Conservation (phyloP, 2,113 vertebrate species). For the Carettochelys insculpta region DNA sequence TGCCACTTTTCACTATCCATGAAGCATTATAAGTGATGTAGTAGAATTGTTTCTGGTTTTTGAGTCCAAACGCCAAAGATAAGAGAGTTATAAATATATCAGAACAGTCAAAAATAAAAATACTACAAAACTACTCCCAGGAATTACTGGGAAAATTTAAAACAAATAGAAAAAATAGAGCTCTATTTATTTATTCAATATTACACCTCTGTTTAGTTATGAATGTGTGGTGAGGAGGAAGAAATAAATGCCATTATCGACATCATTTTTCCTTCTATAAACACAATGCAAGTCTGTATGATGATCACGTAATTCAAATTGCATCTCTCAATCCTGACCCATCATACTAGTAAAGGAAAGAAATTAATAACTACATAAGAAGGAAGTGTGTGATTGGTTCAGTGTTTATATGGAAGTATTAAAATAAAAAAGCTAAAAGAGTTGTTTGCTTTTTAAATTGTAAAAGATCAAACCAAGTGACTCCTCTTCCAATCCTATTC, state of each 20-base stretch:
- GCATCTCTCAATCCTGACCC: background rate
- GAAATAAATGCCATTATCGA: slow-evolving; percentile 3
- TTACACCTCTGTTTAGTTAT: slow-evolving; percentile 31
- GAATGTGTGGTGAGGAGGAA: background rate
- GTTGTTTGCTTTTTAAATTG: background rate
- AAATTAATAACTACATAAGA: background rate
- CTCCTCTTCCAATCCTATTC: fast-evolving
- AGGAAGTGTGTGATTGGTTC: background rate
- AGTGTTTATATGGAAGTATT: background rate
- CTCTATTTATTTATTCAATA: slow-evolving; percentile 51
- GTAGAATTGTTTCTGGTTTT: background rate
- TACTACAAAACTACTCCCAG: slow-evolving; percentile 25
- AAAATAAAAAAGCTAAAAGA: background rate
- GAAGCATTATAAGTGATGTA: background rate
- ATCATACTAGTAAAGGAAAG: fast-evolving
- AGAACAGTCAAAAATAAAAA: background rate
- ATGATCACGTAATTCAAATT: background rate
- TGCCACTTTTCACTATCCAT: background rate
- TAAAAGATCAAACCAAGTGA: background rate
- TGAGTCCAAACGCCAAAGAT: background rate
- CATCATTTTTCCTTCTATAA: background rate
- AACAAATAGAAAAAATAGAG: slow-evolving; percentile 53
- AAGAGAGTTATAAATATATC: background rate
- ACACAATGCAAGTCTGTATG: background rate
- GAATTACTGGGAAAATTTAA: slow-evolving; percentile 45